Evolutionary conservation across 2,113 vertebrate genomes (phyloP).

Genomic region (Syngnathus typhle): DNA sequence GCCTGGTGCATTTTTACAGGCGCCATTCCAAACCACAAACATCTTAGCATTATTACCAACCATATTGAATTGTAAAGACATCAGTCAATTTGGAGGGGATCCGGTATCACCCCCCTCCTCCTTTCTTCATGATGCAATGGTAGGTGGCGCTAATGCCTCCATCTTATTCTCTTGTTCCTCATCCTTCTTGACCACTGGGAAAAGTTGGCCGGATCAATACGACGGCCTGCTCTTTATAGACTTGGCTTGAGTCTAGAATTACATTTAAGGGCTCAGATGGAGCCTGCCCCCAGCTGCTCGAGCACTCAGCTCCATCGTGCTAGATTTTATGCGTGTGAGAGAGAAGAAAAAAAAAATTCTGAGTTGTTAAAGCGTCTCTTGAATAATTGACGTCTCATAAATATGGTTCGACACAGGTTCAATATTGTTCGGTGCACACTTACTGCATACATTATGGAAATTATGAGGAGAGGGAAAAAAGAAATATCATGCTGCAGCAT

Average conservation of each 20-base stretch:
- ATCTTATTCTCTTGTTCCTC: slow-evolving; percentile 44
- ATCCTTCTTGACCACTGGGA: slow-evolving; percentile 47
- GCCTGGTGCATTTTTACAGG: background rate
- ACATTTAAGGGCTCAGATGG: slow-evolving; percentile 50
- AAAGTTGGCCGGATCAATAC: slow-evolving; percentile 58
- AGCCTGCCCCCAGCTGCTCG: slow-evolving; percentile 34
- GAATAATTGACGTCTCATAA: slow-evolving; percentile 60
- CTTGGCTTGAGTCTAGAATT: slow-evolving; percentile 62
- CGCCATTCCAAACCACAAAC: slow-evolving; percentile 15
- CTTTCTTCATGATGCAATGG: slow-evolving; percentile 45
- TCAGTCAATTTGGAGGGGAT: slow-evolving; percentile 57
- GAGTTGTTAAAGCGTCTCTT: slow-evolving; percentile 31
- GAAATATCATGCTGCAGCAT: slow-evolving; percentile 26
- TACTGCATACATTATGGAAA: slow-evolving; percentile 36
- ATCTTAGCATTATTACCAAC: slow-evolving; percentile 37
- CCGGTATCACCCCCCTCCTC: slow-evolving; percentile 47
- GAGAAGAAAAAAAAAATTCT: slow-evolving; percentile 11
- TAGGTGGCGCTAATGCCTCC: slow-evolving; percentile 66
- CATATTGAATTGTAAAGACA: slow-evolving; percentile 34
- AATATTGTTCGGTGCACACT: slow-evolving; percentile 27
- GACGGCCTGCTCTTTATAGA: slow-evolving; percentile 40
- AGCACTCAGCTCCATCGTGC: slow-evolving; percentile 37
- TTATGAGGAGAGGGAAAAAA: slow-evolving; percentile 21
- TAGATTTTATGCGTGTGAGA: slow-evolving; percentile 14
- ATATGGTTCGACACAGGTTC: slow-evolving; percentile 46